Conservation (phyloP, 1,140 invertebrate genomes). For the Drosophila kikkawai region DNA sequence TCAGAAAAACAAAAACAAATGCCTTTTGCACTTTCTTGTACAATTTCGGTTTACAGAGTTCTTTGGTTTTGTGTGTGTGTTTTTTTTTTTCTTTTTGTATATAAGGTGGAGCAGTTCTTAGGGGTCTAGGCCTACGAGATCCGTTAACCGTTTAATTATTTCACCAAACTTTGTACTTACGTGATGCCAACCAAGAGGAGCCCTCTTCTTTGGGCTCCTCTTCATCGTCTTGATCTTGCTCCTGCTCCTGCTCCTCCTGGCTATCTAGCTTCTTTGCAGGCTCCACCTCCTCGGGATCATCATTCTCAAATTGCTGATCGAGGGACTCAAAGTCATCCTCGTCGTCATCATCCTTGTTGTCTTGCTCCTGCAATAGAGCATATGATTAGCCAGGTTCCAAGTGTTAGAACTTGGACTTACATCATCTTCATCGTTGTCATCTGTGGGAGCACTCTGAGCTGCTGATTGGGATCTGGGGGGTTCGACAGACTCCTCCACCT, state of each 20-base stretch:
- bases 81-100: neutral
- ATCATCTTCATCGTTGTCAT: constrained; percentile 55
- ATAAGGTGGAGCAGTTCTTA: constrained; percentile 55
- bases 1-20: constrained; percentile 47
- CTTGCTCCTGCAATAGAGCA: neutral
- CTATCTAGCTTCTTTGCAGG: constrained; percentile 56
- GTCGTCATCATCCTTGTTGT: constrained; percentile 38
- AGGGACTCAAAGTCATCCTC: constrained; percentile 77
- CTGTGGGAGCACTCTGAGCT: constrained; percentile 35
- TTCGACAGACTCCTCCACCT: constrained; percentile 53
- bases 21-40: constrained; percentile 85
- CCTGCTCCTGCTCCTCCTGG: constrained; percentile 30
- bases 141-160: constrained; percentile 61
- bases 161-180: constrained; percentile 62
- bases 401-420: neutral
- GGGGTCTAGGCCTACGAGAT: constrained; percentile 34
- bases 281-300: constrained; percentile 79
- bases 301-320: constrained; percentile 83
- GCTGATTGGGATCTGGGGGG: constrained; percentile 26
- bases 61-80: constrained; percentile 12
- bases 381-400: neutral
- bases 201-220: constrained; percentile 74
- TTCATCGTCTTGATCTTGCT: constrained; percentile 54
- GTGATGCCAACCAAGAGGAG: constrained; percentile 76
- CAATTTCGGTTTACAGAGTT: constrained; percentile 50